Conservation (phyloP, 1,140 invertebrate genomes). For the Steinernema feltiae region DNA sequence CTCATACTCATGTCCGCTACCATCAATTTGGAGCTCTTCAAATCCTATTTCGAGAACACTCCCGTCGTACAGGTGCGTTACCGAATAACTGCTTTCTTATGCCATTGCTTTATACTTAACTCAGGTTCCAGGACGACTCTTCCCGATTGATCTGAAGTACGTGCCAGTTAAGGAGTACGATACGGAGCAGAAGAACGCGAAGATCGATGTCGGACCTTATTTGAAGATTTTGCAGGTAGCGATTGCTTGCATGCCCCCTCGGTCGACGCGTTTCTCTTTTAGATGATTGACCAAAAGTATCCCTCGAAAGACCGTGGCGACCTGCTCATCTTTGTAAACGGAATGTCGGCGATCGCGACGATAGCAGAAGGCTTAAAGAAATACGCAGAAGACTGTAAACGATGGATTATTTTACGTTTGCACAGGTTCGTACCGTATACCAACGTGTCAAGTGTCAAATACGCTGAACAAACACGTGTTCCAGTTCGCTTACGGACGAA, state of each 20-base stretch:
- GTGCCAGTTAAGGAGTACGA: conserved; percentile 68
- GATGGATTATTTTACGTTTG: conserved; percentile 89
- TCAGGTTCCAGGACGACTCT: conserved; percentile 84
- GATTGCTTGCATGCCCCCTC: no score
- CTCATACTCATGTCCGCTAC: conserved; percentile 97
- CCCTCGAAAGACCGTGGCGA: conserved; percentile 80
- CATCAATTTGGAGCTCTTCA: conserved; percentile 88
- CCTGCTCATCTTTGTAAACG: conserved; percentile 89
- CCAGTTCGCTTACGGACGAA: conserved; percentile 76
- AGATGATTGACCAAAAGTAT: conserved; percentile 72
- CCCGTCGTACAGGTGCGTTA: conserved; percentile 70
- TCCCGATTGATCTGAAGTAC: conserved; percentile 82
- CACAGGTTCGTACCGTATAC: conserved; percentile 72
- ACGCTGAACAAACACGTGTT: no score
- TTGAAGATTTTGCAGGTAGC: conserved; percentile 76
- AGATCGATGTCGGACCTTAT: conserved; percentile 81
- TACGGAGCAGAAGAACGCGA: conserved; percentile 67
- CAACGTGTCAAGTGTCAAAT: no score
- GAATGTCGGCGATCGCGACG: conserved; percentile 84
- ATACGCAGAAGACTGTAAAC: conserved; percentile 73
- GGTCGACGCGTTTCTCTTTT: no score
- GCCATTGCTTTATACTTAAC: background rate
- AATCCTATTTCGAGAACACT: conserved; percentile 77
- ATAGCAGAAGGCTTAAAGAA: conserved; percentile 75
- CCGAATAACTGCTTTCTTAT: background rate